Evolutionary conservation across 2,113 vertebrate species (phyloP).

Genomic region (Donacobius atricapilla): DNA sequence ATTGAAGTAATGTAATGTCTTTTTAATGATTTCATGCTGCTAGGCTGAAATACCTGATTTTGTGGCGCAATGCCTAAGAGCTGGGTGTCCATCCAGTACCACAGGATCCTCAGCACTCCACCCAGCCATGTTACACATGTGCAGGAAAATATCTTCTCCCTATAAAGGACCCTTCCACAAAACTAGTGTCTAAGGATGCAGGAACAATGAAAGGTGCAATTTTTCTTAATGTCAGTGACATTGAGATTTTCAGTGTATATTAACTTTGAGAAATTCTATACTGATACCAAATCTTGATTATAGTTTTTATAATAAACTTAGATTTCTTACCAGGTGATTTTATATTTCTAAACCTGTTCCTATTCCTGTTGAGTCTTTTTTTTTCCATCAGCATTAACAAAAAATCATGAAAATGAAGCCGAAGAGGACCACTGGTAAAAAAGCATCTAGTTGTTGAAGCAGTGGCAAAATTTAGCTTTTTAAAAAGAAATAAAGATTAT

Average conservation of each 20-base stretch:
- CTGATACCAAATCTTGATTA: background rate
- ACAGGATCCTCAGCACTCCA: background rate
- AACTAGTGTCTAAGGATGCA: background rate
- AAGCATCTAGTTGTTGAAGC: background rate
- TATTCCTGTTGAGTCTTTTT: background rate
- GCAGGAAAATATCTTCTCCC: background rate
- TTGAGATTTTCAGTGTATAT: background rate
- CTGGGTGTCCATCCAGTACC: background rate
- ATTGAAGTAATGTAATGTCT: background rate
- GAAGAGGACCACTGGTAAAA: background rate
- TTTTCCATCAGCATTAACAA: background rate
- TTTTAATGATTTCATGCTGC: background rate
- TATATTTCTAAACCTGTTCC: background rate
- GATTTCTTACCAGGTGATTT: background rate
- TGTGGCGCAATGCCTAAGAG: background rate
- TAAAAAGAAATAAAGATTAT: background rate
- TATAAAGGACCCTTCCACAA: background rate
- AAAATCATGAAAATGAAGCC: background rate
- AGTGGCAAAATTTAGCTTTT: background rate
- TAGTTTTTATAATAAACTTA: background rate
- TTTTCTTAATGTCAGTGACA: background rate
- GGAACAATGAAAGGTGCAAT: background rate
- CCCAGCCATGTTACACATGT: fast-evolving
- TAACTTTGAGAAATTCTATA: background rate
- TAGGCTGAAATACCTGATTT: background rate